These are phyloP conservation scores for Coranthus polyacanthus DNA, from an alignment of 2,797 vertebrate genomes.

Conservation along the genomic window DNA sequence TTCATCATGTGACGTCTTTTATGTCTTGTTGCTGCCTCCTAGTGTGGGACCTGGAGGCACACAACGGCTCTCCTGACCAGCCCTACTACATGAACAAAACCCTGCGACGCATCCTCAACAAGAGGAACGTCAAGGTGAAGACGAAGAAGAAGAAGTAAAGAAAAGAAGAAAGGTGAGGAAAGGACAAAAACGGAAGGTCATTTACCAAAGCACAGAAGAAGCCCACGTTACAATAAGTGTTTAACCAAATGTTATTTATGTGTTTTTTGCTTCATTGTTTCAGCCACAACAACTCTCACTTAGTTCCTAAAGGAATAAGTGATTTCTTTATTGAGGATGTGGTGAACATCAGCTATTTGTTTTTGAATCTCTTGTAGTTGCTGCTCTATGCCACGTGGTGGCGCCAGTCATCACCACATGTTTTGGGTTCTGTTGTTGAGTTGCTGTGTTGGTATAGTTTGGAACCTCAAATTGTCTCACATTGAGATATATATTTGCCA, in stretches of 20 bases:
- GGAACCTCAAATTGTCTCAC: constrained; percentile 63
- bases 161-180: constrained; percentile 14
- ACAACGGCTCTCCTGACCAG: constrained; percentile 79
- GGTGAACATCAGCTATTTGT: neutral
- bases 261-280: constrained; percentile 1
- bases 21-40: constrained; percentile 76
- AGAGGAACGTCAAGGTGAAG: constrained; percentile 50
- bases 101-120: constrained; percentile 77
- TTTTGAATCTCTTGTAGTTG: constrained; percentile 33
- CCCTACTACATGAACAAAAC: constrained; percentile 80
- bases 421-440: neutral
- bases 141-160: neutral
- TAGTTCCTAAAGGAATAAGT: constrained; percentile 22
- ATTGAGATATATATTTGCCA: constrained; percentile 65
- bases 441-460: constrained; percentile 6
- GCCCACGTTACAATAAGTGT: constrained; percentile 7
- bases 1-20: too few species aligned
- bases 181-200: constrained; percentile 22
- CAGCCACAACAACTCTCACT: neutral
- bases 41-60: constrained; percentile 88
- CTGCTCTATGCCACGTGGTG: constrained; percentile 57
- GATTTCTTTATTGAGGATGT: constrained; percentile 35
- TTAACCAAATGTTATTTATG: constrained; percentile 21
- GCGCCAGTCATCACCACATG: constrained; percentile 25
- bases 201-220: constrained; percentile 27